Percentiles rank a stretch among this genome's conserved stretches.
These are phyloP conservation scores for Lepus timidus DNA, from an alignment of 2,113 vertebrate genomes.

Conservation along the genomic window DNA sequence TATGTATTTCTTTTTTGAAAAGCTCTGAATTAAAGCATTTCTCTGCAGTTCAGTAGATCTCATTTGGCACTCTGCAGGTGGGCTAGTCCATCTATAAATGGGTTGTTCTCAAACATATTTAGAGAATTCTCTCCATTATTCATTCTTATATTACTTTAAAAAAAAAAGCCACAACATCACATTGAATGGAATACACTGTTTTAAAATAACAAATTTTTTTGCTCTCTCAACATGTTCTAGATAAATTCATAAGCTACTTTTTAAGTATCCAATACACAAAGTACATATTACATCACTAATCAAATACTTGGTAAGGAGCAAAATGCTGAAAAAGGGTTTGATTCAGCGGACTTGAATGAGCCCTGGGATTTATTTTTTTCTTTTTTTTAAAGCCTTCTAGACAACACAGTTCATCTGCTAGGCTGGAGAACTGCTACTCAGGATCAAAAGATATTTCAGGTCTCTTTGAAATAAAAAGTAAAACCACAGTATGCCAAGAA, in stretches of 20 bases:
- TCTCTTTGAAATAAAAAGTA: slow-evolving; percentile 41
- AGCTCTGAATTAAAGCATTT: slow-evolving; percentile 61
- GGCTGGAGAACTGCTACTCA: neutral
- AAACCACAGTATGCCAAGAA: slow-evolving; percentile 8
- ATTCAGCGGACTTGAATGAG: slow-evolving; percentile 2
- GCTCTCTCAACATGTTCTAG: neutral
- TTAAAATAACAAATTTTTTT: neutral
- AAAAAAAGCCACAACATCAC: neutral
- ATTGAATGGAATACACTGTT: neutral
- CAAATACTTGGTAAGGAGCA: slow-evolving; percentile 53
- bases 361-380: neutral
- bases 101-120: slow-evolving; percentile 47
- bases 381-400: neutral
- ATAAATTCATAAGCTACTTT: slow-evolving; percentile 58
- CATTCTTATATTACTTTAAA: neutral
- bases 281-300: slow-evolving; percentile 45
- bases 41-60: slow-evolving; percentile 30
- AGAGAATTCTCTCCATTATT: slow-evolving; percentile 45
- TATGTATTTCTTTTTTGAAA: slow-evolving; percentile 34
- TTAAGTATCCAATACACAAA: slow-evolving; percentile 50
- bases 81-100: slow-evolving; percentile 29
- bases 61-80: slow-evolving; percentile 32
- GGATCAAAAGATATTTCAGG: neutral
- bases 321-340: slow-evolving; percentile 40
- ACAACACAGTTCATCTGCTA: slow-evolving; percentile 8